Percentiles rank a stretch among this genome's conserved stretches.
phyloP scores from a whole-genome alignment of 2,113 vertebrate species.

The Theristicus caerulescens region DNA sequence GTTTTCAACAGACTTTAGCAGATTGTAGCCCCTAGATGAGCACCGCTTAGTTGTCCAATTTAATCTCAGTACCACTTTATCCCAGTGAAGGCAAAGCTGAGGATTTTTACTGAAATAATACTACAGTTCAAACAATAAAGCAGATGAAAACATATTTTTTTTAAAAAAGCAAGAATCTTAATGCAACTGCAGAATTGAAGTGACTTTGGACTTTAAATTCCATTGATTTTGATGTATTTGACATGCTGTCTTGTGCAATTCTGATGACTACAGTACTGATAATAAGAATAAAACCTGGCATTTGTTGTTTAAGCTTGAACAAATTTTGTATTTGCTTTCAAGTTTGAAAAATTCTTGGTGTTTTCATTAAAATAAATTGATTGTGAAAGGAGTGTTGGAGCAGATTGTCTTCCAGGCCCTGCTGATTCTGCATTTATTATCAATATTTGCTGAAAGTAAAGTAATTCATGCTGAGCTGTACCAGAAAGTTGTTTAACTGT shows the following conservation, averaged over 20 bases:
- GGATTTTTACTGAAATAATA: not conserved
- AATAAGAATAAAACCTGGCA: not conserved
- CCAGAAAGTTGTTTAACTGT: constrained; percentile 1
- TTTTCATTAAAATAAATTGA: constrained; percentile 7
- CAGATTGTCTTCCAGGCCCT: not conserved
- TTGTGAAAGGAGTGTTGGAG: not conserved
- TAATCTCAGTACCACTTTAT: not conserved
- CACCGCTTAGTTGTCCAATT: not conserved
- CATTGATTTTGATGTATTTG: not conserved
- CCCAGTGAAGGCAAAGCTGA: not conserved
- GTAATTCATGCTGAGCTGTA: not conserved
- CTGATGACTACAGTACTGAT: not conserved
- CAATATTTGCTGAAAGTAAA: constrained; percentile 39
- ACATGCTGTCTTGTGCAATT: not conserved
- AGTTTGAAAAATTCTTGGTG: not conserved
- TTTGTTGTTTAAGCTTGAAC: not conserved
- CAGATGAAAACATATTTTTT: not conserved
- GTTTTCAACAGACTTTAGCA: not conserved
- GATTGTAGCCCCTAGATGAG: not conserved
- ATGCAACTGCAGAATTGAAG: not conserved
- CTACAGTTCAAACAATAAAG: not conserved
- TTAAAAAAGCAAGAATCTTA: not conserved
- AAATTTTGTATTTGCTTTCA: not conserved
- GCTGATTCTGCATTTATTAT: constrained; percentile 24
- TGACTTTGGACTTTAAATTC: not conserved